phyloP scores from a whole-genome alignment of 2,888 invertebrate genomes.

The Gryllus longicercus region DNA sequence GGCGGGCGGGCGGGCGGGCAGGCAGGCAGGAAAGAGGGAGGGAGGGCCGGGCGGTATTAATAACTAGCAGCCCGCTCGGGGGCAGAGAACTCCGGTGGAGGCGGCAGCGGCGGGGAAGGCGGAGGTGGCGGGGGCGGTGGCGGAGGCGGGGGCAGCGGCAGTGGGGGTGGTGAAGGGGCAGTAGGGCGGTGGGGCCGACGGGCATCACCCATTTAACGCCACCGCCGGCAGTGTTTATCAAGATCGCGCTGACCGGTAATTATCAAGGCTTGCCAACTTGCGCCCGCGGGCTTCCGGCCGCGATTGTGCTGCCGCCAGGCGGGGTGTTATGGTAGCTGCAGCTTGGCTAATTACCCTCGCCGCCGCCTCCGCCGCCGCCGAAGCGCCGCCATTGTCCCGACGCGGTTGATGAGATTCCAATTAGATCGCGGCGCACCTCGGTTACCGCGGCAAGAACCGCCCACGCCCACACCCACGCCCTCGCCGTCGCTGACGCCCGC shows the following conservation, averaged over 20 bases:
- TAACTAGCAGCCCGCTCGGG: neutral
- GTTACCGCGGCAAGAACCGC: neutral
- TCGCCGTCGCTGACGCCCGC: too few relatives aligned
- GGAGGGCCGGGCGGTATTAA: neutral
- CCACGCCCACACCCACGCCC: too few relatives aligned
- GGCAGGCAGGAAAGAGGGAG: neutral
- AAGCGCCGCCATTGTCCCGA: neutral
- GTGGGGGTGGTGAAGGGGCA: neutral
- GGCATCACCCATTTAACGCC: neutral
- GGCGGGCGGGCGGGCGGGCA: neutral
- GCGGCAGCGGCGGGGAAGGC: neutral
- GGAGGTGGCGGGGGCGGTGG: neutral
- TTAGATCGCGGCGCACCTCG: neutral
- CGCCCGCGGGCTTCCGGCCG: conserved; percentile 4
- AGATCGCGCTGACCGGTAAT: conserved; percentile 5
- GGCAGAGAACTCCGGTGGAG: neutral
- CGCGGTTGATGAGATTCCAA: conserved; percentile 1
- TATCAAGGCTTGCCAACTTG: conserved; percentile 11
- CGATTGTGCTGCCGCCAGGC: conserved; percentile 17
- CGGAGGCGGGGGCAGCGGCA: neutral
- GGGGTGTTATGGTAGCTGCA: conserved; percentile 2
- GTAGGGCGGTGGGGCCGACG: neutral
- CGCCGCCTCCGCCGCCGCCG: neutral
- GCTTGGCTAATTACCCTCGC: conserved; percentile 7
- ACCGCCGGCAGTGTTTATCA: neutral